phyloP scores from a whole-genome alignment of 1,140 invertebrate species.

The Heterodera schachtii region DNA sequence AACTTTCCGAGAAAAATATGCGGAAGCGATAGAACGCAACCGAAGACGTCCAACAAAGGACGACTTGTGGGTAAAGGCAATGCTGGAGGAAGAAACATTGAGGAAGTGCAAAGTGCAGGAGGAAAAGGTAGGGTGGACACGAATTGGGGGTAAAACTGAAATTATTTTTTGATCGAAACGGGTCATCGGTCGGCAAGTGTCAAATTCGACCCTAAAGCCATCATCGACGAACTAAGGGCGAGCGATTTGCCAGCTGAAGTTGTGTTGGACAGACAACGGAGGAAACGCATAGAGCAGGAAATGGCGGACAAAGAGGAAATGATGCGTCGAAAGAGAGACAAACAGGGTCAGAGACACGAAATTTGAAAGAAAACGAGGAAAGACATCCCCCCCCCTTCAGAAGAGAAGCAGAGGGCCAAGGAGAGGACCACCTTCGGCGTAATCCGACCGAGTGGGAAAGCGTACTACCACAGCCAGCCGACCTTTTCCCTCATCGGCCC shows the following conservation, averaged over 20 bases:
- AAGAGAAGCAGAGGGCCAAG: conserved; percentile 63
- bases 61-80: conserved; percentile 76
- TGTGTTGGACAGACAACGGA: conserved; percentile 82
- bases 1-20: conserved; percentile 89
- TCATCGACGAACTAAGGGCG: conserved; percentile 61
- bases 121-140: conserved; percentile 69
- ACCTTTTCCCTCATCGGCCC: conserved; percentile 74
- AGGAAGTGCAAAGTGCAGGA: conserved; percentile 66
- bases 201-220: conserved; percentile 44
- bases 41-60: conserved; percentile 67
- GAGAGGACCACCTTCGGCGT: conserved; percentile 60
- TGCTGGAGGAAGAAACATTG: conserved; percentile 78
- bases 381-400: conserved; percentile 20
- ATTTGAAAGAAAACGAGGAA: background rate
- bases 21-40: conserved; percentile 84
- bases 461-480: conserved; percentile 74
- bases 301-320: conserved; percentile 51
- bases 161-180: background rate
- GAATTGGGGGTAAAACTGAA: background rate
- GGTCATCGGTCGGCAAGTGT: background rate
- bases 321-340: conserved; percentile 58
- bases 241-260: conserved; percentile 70
- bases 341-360: conserved; percentile 23
- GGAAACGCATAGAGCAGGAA: conserved; percentile 74
- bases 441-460: conserved; percentile 38